Base-by-base conservation (phyloP, 64 coral and sea anemone genomes). In the Montipora sp. region DNA sequence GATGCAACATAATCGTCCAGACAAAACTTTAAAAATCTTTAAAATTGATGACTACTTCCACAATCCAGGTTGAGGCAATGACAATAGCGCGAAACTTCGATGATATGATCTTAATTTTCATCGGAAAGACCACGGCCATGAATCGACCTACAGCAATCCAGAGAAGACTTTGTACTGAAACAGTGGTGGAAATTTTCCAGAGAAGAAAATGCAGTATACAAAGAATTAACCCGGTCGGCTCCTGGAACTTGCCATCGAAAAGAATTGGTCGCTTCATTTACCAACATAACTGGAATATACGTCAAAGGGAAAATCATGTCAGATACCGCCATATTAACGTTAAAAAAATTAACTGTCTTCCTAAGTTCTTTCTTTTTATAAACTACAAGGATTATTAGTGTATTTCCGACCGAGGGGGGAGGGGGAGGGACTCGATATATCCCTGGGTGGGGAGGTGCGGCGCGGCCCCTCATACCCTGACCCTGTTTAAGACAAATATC, bases 271-370 rank as follows among this genome's bases (percentile, higher is more conserved):
- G 59, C 72, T 15, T 20, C 14, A 5, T 87, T 7, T 2, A 27
- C 12, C 15, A 90, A 43, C 0, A n/a, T 18, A 10, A 69, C 43
- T 59, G 58, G 78, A 8, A 79, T 57, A n/a, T 16, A 23, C 1
- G 57, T 27, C 24, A 70, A 44, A 16, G 79, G 60, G 20, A 14
- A 66, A 12, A 90, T 3, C 0, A 95, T 49, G 55, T 95, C 93
- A 9, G 87, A 90, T 3, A 66, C 22, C 3, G 93, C 88, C 80
- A 90, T 90, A 53, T 90, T 95, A 0, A 77, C 80, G 3, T 87
- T 90, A 61, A 93, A 53, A 16, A 23, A 27, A 87, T 88, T 93
- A 1, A 69, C 53, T 3, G 83, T 87, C 9, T 78, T 93, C 11
- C 46, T 69, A 15, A 93, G 20, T 16, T 58, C 22, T 19, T 48